Evolutionary conservation across 1,140 invertebrate species (phyloP), one percentile per base, ranked within the genome.

Genomic region (Aricia agestis): DNA sequence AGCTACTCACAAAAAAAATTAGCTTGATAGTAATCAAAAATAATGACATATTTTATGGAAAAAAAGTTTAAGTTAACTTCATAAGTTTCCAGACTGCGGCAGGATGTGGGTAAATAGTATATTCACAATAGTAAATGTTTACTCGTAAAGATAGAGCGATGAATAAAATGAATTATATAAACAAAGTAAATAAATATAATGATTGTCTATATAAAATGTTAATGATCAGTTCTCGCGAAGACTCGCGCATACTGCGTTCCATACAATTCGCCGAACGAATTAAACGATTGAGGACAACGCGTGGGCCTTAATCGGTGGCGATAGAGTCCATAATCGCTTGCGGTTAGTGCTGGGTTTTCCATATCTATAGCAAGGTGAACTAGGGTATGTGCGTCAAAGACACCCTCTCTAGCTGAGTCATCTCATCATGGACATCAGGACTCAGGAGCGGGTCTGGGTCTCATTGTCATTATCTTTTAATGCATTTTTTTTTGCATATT

Each of bases 341-440:
- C 58, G 42, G 52, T 31, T 36, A n/a, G 17, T 13, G 4, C 18
- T 70, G 73, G 77, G 71, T 76, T 78, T 78, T 76, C 75, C 77
- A 72, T 52, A 52, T 63, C 11, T 25, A 70, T 15, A 6, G 58
- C 73, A 78, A 78, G 77, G 77, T 78, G 68, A 78, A 73, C 77
- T 45, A 45, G 74, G 71, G 70, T 72, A 58, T 17, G 31, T 77
- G 76, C 76, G 76, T 78, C 76, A 78, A 69, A 57, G 57, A 25
- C 59, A 63, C 59, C 59, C 59, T 63, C 18, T 59, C 59, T 19
- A 2, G 10, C 18, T 63, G 17, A 63, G 11, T 63, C 18, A 63
- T 63, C 18, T 58, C 4, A 18, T 19, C 58, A 19, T 63, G 19
- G 59, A 63, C 17, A 11, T 63, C 45, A 13, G 45, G 3, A 52